Evolutionary conservation across 2,888 invertebrate species (phyloP).

Genomic region (Lathronympha strigana): DNA sequence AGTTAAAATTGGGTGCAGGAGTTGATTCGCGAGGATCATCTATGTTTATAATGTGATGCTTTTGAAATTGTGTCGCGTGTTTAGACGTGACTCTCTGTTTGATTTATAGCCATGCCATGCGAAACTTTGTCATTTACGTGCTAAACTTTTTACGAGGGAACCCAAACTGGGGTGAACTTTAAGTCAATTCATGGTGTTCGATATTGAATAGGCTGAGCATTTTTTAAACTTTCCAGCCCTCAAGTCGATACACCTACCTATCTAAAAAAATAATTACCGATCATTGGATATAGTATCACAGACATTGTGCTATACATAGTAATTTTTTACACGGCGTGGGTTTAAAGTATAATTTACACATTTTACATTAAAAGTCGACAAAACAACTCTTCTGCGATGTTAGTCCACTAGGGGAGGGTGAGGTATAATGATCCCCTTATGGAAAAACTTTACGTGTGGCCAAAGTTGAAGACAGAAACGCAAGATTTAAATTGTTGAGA

Average conservation of each 20-base stretch:
- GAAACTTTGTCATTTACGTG: constrained; percentile 41
- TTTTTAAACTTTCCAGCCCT: background rate
- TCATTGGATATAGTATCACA: too few relatives aligned
- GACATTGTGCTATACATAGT: too few relatives aligned
- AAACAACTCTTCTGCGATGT: too few relatives aligned
- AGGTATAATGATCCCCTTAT: too few relatives aligned
- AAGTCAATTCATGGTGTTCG: constrained; percentile 40
- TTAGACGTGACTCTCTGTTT: constrained; percentile 39
- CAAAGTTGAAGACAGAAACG: too few relatives aligned
- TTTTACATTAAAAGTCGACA: too few relatives aligned
- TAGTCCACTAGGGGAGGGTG: too few relatives aligned
- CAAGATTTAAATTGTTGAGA: too few relatives aligned
- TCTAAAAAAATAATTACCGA: background rate
- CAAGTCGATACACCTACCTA: background rate
- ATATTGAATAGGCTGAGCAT: constrained; percentile 26
- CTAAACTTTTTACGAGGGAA: constrained; percentile 41
- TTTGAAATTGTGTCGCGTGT: constrained; percentile 39
- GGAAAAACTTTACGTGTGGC: too few relatives aligned
- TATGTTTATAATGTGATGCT: constrained; percentile 38
- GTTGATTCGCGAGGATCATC: constrained; percentile 21
- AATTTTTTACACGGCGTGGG: too few relatives aligned
- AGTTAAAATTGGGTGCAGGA: background rate
- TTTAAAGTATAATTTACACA: too few relatives aligned
- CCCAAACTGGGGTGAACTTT: constrained; percentile 40
- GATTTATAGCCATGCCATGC: constrained; percentile 39